phyloP scores from a whole-genome alignment of 2,888 invertebrate genomes.

The Thelaira solivaga region DNA sequence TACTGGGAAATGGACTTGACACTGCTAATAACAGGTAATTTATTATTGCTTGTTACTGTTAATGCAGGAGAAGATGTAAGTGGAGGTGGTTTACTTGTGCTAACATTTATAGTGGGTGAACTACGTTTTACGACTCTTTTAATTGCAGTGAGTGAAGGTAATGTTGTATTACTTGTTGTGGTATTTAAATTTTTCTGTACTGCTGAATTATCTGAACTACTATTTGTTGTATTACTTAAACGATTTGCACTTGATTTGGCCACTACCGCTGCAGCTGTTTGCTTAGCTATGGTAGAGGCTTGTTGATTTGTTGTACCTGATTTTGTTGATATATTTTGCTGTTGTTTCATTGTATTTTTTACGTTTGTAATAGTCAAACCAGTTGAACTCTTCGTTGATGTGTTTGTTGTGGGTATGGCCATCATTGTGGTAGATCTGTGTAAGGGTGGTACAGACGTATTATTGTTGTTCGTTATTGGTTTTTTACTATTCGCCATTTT shows the following conservation, averaged over 20 bases:
- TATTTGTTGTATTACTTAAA: constrained; percentile 7
- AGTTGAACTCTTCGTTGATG: constrained; percentile 34
- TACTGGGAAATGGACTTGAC: constrained; percentile 55
- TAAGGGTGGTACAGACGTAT: constrained; percentile 41
- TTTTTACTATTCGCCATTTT: constrained; percentile 47
- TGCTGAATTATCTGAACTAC: constrained; percentile 5
- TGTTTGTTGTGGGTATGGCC: constrained; percentile 14
- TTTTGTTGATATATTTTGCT: constrained; percentile 22
- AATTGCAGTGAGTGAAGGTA: constrained; percentile 47
- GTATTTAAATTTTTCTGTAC: background rate
- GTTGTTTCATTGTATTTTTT: constrained; percentile 34
- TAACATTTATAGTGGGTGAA: constrained; percentile 12
- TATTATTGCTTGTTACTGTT: constrained; percentile 39
- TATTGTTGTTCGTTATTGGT: constrained; percentile 8
- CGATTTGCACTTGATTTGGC: constrained; percentile 52
- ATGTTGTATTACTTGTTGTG: constrained; percentile 6
- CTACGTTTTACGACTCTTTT: constrained; percentile 42
- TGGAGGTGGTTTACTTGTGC: constrained; percentile 29
- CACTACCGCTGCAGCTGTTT: constrained; percentile 55
- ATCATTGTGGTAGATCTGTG: constrained; percentile 34
- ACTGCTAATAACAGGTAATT: constrained; percentile 56
- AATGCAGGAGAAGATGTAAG: constrained; percentile 26
- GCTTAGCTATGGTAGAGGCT: constrained; percentile 55
- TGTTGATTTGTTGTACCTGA: constrained; percentile 10
- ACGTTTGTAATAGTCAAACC: constrained; percentile 57